phyloP scores from a whole-genome alignment of 2,797 vertebrate genomes.

The Cyclopterus lumpus region DNA sequence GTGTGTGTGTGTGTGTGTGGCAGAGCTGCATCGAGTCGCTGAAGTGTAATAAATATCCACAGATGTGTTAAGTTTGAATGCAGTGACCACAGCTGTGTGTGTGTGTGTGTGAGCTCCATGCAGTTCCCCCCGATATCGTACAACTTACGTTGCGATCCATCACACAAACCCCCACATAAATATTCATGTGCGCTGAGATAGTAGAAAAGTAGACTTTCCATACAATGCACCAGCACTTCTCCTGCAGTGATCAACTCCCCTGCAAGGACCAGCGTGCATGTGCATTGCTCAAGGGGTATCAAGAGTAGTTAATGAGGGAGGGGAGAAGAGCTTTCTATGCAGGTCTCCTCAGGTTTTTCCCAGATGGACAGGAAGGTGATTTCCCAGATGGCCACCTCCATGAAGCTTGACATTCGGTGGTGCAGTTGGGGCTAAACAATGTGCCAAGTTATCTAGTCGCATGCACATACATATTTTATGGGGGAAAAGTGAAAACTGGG shows the following conservation, averaged over 20 bases:
- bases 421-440: conserved; percentile 43
- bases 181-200: conserved; percentile 26
- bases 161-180: conserved; percentile 36
- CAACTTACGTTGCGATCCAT: conserved; percentile 53
- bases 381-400: conserved; percentile 70
- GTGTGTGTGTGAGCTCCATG: conserved; percentile 16
- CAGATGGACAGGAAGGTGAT: conserved; percentile 63
- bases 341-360: conserved; percentile 52
- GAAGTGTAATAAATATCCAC: conserved; percentile 62
- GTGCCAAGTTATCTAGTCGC: conserved; percentile 24
- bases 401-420: conserved; percentile 60
- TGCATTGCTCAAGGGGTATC: conserved; percentile 46
- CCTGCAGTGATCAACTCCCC: conserved; percentile 10
- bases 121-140: conserved; percentile 19
- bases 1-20: conserved; percentile 43
- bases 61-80: conserved; percentile 64
- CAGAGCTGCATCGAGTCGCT: conserved; percentile 13
- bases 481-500: conserved; percentile 8
- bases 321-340: conserved; percentile 57
- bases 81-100: conserved; percentile 21
- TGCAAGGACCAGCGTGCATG: conserved; percentile 49
- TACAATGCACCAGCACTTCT: conserved; percentile 1
- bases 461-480: conserved; percentile 61
- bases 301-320: conserved; percentile 58
- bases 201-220: conserved; percentile 38